Base-by-base conservation (phyloP, 2,797 vertebrate genomes). In the Enteromius treurensis region DNA sequence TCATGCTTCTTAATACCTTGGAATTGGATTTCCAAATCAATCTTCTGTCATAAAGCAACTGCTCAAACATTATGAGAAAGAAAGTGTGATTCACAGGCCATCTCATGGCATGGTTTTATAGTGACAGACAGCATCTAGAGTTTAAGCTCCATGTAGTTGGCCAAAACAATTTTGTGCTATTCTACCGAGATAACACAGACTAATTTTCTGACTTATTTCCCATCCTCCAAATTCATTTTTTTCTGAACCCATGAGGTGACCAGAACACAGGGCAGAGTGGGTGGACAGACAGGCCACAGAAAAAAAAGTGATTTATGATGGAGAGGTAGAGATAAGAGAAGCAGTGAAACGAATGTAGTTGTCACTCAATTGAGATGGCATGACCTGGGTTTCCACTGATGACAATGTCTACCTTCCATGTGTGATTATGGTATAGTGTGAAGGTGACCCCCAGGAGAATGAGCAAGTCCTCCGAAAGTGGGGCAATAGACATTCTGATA, bases 271-370 rank as follows among this genome's bases (percentile, higher is more conserved):
- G 8, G 51, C 58, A 67, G 73, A 32, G 79, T 78, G 75, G 67
- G 62, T 71, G 68, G 75, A 77, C 51, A 55, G 80, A 77, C 75
- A 55, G 84, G 60, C 64, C 67, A 21, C 68, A 26, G 73, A 55
- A 53, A 53, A 62, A 62, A 73, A 70, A 65, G 84, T 23, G 53
- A 70, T 69, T 60, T 77, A 69, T 85, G 79, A 83, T 81, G 26
- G 73, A 77, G 37, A 73, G 79, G 69, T 34, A 77, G 17, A 65
- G 86, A 80, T 85, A 83, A 84, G 83, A 77, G 71, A 73, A 58
- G 85, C 49, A 68, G 85, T 82, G 81, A 80, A 87, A 86, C 83
- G 23, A 89, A 89, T 88, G 83, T 77, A 74, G 73, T 88, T 86
- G 86, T 86, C 86, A 83, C 78, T 85, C 81, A 82, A 53, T 77